Evolutionary conservation across 37 sponge, comb jelly and placozoan species (phyloP).

Genomic region (Theonella swinhoei): DNA sequence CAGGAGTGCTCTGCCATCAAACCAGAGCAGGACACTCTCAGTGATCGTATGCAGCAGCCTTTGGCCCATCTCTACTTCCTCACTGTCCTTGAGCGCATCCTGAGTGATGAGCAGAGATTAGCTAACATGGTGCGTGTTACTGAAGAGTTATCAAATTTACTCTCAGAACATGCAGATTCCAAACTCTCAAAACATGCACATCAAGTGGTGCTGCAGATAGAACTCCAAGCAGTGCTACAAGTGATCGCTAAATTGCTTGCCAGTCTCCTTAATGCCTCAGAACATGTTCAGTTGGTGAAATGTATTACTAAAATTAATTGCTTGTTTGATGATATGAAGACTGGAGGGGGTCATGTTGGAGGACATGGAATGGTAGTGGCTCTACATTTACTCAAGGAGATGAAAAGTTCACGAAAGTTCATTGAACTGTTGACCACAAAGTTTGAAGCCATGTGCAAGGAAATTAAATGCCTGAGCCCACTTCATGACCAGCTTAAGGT

Average conservation of each 20-base stretch:
- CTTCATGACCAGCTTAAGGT: constrained; percentile 35
- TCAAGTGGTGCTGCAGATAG: constrained; percentile 67
- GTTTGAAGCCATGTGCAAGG: constrained; percentile 22
- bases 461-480: constrained; percentile 46
- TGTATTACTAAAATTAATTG: constrained; percentile 42
- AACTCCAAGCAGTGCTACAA: constrained; percentile 79
- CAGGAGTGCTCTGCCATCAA: constrained; percentile 28
- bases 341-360: constrained; percentile 50
- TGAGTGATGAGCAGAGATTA: not conserved
- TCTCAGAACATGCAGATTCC: constrained; percentile 18
- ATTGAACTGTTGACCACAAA: constrained; percentile 30
- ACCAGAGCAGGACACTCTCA: constrained; percentile 11
- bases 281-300: constrained; percentile 33
- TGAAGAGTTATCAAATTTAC: not conserved
- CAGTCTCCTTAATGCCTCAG: constrained; percentile 18
- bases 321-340: constrained; percentile 47
- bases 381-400: constrained; percentile 43
- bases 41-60: constrained; percentile 74
- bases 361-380: constrained; percentile 61
- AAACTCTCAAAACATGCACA: too few species aligned
- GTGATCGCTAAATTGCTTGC: constrained; percentile 59
- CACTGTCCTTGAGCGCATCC: constrained; percentile 57
- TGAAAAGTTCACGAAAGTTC: constrained; percentile 35
- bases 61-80: constrained; percentile 83
- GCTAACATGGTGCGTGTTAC: constrained; percentile 8